Evolutionary conservation across 2,113 vertebrate species (phyloP), one percentile per base, ranked within the genome.

Genomic region (Ibidorhyncha struthersii): DNA sequence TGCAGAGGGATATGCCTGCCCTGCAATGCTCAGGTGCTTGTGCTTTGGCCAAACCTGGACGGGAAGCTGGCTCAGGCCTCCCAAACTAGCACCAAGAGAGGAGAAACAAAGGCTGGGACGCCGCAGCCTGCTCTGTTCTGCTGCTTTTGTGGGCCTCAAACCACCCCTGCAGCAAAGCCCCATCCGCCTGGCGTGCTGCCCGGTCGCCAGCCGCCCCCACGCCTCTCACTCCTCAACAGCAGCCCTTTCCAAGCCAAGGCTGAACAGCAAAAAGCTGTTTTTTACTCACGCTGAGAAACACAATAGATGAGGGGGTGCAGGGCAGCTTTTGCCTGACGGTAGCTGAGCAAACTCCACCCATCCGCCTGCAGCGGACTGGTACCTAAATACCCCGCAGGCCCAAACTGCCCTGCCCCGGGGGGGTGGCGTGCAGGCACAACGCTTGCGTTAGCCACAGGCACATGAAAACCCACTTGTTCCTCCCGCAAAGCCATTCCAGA

Each of bases 351-450:
- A 38, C 22, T 32, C 32, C 15, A 5, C 3, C 9, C 50, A 3
- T 4, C 6, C 50, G 3, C 34, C 40, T 1, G 14, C 79, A 43
- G n/a, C 5, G 3, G 3, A 6, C 38, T 1, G 3, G 6, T 9
- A 47, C 36, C 34, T 17, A 4, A 55, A 66, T 1, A 19, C 6
- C 30, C 9, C 6, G 0, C 4, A 8, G 71, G n/a, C 22, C 4
- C 0, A 21, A 49, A 30, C 32, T 0, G 4, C 55, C 17, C 43
- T 34, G n/a, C 25, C 14, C 11, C 6, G 2, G 3, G 26, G 19
- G 2, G 4, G 3, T 7, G 6, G n/a, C 0, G 0, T 13, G 18
- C 30, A 15, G 21, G 12, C 36, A 13, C 18, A 3, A 5, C 2
- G 21, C 76, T 27, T 47, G 4, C 4, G 1, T 34, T 45, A 58